A percentile compares a stretch with the other conserved stretches of the same genome.
phyloP scores from a whole-genome alignment of 1,140 invertebrate species.

The Cephus cinctus region DNA sequence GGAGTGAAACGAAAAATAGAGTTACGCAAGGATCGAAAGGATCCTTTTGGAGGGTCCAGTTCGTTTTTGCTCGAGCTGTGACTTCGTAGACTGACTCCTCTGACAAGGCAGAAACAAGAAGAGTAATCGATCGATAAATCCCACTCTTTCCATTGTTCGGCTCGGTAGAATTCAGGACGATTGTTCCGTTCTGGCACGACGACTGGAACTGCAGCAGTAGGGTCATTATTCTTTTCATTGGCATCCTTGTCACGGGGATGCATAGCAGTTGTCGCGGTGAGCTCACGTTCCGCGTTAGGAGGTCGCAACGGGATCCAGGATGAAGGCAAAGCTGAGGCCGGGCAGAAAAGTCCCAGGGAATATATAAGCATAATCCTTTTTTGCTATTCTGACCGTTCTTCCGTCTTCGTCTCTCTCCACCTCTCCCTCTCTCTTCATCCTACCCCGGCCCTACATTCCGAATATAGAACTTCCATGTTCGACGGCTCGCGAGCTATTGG shows the following conservation, averaged over 20 bases:
- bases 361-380: no score
- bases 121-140: constrained; percentile 33
- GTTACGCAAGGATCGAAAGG: no score
- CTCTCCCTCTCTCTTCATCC: not conserved
- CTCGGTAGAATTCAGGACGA: constrained; percentile 25
- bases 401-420: not conserved
- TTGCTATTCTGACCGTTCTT: constrained; percentile 6
- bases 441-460: constrained; percentile 6
- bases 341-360: no score
- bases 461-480: constrained; percentile 26
- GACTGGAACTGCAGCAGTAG: constrained; percentile 12
- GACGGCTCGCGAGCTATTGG: constrained; percentile 25
- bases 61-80: no score
- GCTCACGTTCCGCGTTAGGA: no score
- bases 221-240: constrained; percentile 29
- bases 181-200: constrained; percentile 26
- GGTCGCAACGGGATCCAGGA: no score
- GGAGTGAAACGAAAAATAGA: no score
- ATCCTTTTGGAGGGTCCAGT: no score
- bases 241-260: constrained; percentile 3
- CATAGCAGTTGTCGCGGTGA: no score
- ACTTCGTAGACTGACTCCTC: no score
- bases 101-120: no score
- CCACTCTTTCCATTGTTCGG: constrained; percentile 22
- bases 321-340: no score